Conservation (phyloP, 2,797 vertebrate species). For the Florisuga fusca region DNA sequence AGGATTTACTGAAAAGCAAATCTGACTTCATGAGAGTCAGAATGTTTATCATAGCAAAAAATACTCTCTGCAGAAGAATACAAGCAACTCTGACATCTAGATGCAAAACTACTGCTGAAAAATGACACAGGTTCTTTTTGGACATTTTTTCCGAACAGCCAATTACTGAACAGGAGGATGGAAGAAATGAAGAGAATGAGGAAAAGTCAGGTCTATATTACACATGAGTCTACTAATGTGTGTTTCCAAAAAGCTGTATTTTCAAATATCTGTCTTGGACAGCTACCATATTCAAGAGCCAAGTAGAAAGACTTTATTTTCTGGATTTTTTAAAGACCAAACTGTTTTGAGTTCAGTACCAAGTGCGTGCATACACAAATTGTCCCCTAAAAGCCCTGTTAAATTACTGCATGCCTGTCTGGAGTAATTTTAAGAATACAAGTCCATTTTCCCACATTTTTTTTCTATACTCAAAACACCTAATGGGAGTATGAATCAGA, state of each 20-base stretch:
- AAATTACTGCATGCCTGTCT: neutral
- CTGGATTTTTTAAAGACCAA: neutral
- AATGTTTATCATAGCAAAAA: neutral
- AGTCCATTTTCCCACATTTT: neutral
- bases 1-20: neutral
- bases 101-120: neutral
- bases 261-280: neutral
- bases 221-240: neutral
- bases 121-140: neutral
- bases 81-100: neutral
- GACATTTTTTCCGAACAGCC: neutral
- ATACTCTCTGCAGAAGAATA: neutral
- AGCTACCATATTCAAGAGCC: neutral
- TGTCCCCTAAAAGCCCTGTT: neutral
- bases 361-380: rapidly evolving
- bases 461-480: neutral
- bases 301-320: neutral
- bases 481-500: neutral
- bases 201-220: neutral
- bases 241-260: neutral
- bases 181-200: neutral
- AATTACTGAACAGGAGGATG: neutral
- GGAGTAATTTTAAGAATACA: neutral
- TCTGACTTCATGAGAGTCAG: neutral
- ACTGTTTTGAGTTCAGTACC: neutral